These are phyloP conservation scores for Pomacea maculata DNA, from an alignment of 1,140 invertebrate species.

Conservation along the genomic window DNA sequence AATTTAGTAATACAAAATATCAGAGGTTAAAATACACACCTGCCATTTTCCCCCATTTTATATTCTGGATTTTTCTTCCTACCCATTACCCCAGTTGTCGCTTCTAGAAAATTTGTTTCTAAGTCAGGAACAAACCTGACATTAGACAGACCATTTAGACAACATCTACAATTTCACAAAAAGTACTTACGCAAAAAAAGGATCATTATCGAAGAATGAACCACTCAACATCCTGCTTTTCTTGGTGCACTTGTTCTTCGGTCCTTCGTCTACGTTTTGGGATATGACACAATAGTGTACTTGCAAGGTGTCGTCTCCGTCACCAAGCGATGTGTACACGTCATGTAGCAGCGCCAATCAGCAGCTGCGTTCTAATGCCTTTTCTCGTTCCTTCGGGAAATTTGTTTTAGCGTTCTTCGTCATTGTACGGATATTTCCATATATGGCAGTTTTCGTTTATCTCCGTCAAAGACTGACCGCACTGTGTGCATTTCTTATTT, in stretches of 20 bases:
- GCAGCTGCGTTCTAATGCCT: not conserved
- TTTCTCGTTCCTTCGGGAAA: not conserved
- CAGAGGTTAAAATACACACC: too few relatives aligned
- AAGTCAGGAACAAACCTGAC: not conserved
- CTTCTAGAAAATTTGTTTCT: not conserved
- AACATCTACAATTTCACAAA: not conserved
- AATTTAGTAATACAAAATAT: too few relatives aligned
- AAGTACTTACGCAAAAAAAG: slow-evolving; percentile 35
- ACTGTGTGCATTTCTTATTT: too few relatives aligned
- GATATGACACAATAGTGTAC: not conserved
- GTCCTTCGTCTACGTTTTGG: not conserved
- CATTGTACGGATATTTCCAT: not conserved
- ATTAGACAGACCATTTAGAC: not conserved
- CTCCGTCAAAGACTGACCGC: too few relatives aligned
- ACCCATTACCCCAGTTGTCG: not conserved
- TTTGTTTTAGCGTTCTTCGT: not conserved
- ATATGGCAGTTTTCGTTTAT: slow-evolving; percentile 10
- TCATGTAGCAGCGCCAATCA: slow-evolving; percentile 9
- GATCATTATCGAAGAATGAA: slow-evolving; percentile 29
- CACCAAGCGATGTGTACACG: slow-evolving; percentile 23
- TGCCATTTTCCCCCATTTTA: too few relatives aligned
- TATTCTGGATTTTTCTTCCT: too few relatives aligned
- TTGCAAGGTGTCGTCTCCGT: slow-evolving; percentile 13
- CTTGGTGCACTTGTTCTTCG: not conserved
- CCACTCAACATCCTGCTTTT: slow-evolving; percentile 20